phyloP scores from a whole-genome alignment of 2,797 vertebrate genomes.

The Platyrinchus mystaceus region DNA sequence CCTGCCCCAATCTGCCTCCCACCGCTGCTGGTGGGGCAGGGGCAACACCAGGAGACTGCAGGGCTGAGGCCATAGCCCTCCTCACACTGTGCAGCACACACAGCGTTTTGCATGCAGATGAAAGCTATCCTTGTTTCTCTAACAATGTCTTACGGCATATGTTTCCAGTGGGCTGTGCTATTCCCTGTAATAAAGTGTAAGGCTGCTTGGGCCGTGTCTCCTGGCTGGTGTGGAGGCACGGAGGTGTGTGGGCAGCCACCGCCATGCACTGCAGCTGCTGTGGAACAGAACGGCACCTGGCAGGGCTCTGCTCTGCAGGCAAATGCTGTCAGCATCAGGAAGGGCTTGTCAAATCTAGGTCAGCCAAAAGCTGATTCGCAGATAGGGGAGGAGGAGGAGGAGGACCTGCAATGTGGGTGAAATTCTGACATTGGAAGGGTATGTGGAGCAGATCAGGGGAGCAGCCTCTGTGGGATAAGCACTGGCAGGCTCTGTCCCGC shows the following conservation, averaged over 20 bases:
- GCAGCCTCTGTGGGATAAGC: not conserved
- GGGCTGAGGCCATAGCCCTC: not conserved
- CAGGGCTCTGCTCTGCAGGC: not conserved
- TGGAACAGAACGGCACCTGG: fast-evolving
- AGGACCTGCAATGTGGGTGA: not conserved
- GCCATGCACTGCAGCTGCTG: fast-evolving
- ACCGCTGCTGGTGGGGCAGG: not conserved
- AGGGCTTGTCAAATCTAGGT: not conserved
- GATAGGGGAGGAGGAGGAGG: not conserved
- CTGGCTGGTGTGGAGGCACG: not conserved
- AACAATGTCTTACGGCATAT: fast-evolving
- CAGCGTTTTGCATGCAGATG: not conserved
- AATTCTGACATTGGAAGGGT: not conserved
- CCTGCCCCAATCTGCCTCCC: not conserved
- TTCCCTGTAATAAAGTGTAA: not conserved
- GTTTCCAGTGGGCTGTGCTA: not conserved
- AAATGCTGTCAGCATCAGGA: not conserved
- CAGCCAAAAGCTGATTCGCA: not conserved
- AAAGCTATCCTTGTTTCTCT: not conserved
- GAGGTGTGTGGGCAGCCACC: not conserved
- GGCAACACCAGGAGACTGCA: fast-evolving
- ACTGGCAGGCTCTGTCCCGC: not conserved
- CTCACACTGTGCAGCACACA: fast-evolving
- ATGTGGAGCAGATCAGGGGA: not conserved
- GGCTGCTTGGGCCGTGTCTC: fast-evolving